Percentiles rank a stretch among this genome's conserved stretches.
Conservation (phyloP, 2,797 vertebrate genomes). For the Clarias pachynema region DNA sequence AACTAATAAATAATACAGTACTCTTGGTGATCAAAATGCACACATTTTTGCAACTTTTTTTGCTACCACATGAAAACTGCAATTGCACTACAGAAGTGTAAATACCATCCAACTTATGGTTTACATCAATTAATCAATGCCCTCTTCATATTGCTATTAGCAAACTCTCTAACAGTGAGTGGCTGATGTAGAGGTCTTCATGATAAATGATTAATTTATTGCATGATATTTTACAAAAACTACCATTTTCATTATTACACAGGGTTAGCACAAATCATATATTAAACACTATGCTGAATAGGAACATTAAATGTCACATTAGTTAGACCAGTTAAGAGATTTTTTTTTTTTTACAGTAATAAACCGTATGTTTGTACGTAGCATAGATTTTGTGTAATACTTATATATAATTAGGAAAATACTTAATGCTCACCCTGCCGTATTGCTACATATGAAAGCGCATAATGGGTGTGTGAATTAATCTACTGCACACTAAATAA, state of each 20-base stretch:
- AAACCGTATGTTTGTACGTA: no score
- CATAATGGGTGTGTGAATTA: not conserved
- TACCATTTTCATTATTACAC: no score
- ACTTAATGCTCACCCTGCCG: no score
- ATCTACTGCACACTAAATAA: not conserved
- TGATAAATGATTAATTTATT: not conserved
- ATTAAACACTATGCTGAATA: no score
- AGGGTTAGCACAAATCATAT: no score
- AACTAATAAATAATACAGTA: not conserved
- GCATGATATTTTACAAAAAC: not conserved
- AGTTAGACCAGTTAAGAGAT: not conserved
- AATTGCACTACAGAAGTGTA: not conserved
- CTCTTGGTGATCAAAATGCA: not conserved
- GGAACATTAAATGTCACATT: no score
- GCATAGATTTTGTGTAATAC: no score
- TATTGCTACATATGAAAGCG: not conserved
- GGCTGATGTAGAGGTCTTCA: not conserved
- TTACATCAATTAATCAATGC: not conserved
- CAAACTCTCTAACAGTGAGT: not conserved
- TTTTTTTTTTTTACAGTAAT: no score
- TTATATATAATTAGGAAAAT: no score
- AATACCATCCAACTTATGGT: not conserved
- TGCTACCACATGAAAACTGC: slow-evolving; percentile 10
- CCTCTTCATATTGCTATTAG: not conserved
- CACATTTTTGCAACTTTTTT: not conserved